Conservation (phyloP, 2,113 vertebrate species). For the Edolisoma coerulescens region DNA sequence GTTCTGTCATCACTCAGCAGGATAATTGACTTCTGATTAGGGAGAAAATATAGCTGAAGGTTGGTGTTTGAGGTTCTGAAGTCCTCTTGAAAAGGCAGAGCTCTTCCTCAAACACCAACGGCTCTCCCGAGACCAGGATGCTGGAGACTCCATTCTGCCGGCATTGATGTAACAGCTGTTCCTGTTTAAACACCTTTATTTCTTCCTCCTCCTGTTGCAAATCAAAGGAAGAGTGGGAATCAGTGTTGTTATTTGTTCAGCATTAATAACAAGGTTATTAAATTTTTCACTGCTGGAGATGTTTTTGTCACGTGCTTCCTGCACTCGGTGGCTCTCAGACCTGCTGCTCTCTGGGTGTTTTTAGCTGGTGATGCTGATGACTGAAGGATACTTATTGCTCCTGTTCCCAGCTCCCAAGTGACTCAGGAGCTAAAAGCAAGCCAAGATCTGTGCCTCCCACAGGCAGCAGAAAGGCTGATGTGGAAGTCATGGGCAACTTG, state of each 20-base stretch:
- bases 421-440: background rate
- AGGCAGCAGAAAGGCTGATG: background rate
- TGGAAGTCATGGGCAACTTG: background rate
- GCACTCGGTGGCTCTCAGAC: background rate
- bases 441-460: background rate
- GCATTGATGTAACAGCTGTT: slow-evolving; percentile 24
- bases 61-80: background rate
- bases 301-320: background rate
- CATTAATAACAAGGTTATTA: background rate
- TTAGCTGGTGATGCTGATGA: background rate
- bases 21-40: slow-evolving; percentile 9
- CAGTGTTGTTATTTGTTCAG: background rate
- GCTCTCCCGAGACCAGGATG: background rate
- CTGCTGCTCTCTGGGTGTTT: background rate
- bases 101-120: background rate
- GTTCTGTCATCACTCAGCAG: slow-evolving; percentile 5
- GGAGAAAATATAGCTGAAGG: background rate
- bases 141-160: background rate
- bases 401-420: background rate
- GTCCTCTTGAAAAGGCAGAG: slow-evolving; percentile 4
- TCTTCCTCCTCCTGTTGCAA: background rate
- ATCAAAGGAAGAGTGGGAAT: background rate
- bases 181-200: slow-evolving; percentile 7
- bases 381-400: background rate
- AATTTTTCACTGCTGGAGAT: background rate